These are phyloP conservation scores for Drosophila rhopaloa DNA, from an alignment of 1,140 invertebrate genomes.

Conservation along the genomic window DNA sequence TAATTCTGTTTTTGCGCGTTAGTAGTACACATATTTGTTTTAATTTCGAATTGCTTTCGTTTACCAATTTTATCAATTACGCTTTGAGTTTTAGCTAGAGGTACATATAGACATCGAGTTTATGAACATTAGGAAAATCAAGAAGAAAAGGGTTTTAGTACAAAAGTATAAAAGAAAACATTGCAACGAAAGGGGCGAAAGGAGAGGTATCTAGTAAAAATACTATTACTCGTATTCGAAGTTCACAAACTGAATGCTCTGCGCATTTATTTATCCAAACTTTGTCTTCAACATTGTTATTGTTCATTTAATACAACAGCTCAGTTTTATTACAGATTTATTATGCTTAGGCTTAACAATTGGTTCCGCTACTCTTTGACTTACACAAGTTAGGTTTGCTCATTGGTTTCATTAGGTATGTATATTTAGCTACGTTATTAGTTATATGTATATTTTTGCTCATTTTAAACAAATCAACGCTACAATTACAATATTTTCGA, in stretches of 20 bases:
- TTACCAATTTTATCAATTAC: conserved; percentile 60
- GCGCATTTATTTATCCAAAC: conserved; percentile 18
- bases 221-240: conserved; percentile 10
- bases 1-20: conserved; percentile 53
- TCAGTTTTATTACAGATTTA: conserved; percentile 59
- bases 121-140: conserved; percentile 43
- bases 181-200: conserved; percentile 44
- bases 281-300: conserved; percentile 60
- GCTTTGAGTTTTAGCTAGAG: conserved; percentile 64
- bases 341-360: conserved; percentile 79
- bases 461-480: conserved; percentile 67
- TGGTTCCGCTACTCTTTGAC: conserved; percentile 78
- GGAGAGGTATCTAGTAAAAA: conserved; percentile 8
- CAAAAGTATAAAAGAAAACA: conserved; percentile 79
- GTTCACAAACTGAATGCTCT: conserved; percentile 38
- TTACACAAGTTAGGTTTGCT: conserved; percentile 58
- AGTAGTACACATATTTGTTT: conserved; percentile 50
- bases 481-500: conserved; percentile 64
- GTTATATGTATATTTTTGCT: conserved; percentile 58
- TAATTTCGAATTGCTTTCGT: conserved; percentile 51
- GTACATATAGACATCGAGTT: conserved; percentile 38
- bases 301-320: conserved; percentile 81
- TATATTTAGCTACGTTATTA: conserved; percentile 70
- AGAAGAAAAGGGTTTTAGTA: conserved; percentile 52
- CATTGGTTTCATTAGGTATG: conserved; percentile 43